phyloP scores from a whole-genome alignment of 2,888 invertebrate species.

The Sycophila texana region DNA sequence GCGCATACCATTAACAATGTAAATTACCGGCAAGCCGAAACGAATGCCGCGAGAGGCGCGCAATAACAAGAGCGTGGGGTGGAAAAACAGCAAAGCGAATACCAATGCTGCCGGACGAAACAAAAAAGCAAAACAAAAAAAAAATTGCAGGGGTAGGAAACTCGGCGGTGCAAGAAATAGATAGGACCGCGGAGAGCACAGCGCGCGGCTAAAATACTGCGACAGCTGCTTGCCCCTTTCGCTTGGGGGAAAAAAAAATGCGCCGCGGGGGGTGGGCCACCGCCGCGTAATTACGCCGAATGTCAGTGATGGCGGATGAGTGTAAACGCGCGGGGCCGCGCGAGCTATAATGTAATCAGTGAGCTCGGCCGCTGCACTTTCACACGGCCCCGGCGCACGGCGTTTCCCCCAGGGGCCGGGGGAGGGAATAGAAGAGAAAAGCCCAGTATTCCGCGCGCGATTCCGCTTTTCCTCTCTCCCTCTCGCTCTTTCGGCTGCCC shows the following conservation, averaged over 20 bases:
- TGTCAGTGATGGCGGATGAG: conserved; percentile 49
- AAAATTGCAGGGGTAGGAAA: no score
- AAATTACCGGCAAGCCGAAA: conserved; percentile 11
- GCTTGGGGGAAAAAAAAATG: conserved; percentile 8
- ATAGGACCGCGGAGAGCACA: conserved; percentile 1
- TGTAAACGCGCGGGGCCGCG: conserved; percentile 40
- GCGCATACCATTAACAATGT: conserved; percentile 40
- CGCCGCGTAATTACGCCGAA: conserved; percentile 56
- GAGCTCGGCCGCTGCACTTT: conserved; percentile 27
- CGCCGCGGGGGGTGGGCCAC: background rate
- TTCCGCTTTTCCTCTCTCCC: no score
- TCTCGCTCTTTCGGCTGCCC: no score
- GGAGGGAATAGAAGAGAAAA: conserved; percentile 41
- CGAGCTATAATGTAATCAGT: conserved; percentile 57
- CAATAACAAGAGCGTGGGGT: background rate
- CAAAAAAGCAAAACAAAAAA: background rate
- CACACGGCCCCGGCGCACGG: conserved; percentile 20
- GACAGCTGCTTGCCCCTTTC: conserved; percentile 1
- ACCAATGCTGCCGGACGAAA: background rate
- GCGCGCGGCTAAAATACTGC: conserved; percentile 18
- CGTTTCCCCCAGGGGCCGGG: background rate
- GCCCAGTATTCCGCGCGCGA: background rate
- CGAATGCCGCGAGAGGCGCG: background rate
- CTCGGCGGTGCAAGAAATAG: conserved; percentile 8
- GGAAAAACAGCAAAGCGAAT: background rate